phyloP scores from a whole-genome alignment of 1,140 invertebrate genomes.

The Tetragnatha versicolor region DNA sequence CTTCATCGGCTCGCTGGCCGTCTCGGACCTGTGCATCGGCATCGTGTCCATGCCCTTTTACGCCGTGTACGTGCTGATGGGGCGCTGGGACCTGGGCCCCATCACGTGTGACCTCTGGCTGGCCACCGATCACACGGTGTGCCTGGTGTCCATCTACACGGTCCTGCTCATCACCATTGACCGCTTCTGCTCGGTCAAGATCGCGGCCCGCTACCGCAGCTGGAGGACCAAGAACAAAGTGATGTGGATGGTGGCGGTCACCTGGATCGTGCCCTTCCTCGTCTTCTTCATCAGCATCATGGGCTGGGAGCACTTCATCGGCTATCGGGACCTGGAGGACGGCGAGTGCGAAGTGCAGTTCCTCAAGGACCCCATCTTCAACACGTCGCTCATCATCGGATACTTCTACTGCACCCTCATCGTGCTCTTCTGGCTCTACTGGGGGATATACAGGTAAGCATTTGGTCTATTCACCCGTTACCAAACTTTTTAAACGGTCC shows the following conservation, averaged over 20 bases:
- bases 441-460: constrained; percentile 84
- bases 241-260: constrained; percentile 82
- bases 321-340: constrained; percentile 83
- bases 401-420: constrained; percentile 98
- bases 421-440: constrained; percentile 92
- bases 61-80: constrained; percentile 92
- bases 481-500: too few relatives aligned
- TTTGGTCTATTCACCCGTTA: too few relatives aligned
- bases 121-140: constrained; percentile 98
- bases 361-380: constrained; percentile 96
- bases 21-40: constrained; percentile 98
- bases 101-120: constrained; percentile 98
- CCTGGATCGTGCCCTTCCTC: constrained; percentile 96
- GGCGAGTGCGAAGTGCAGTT: constrained; percentile 97
- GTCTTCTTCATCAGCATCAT: constrained; percentile 99
- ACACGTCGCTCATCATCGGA: constrained; percentile 95
- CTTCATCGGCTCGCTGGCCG: constrained; percentile 97
- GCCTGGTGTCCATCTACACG: constrained; percentile 98
- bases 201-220: constrained; percentile 94
- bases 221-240: constrained; percentile 96
- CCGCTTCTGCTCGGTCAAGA: constrained; percentile 98
- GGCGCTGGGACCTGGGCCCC: constrained; percentile 95
- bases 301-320: constrained; percentile 98
- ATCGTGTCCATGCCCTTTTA: constrained; percentile 73
- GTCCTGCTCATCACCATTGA: constrained; percentile 98